Conservation (phyloP, 2,888 invertebrate species). For the Mesopsocus fuscifrons region DNA sequence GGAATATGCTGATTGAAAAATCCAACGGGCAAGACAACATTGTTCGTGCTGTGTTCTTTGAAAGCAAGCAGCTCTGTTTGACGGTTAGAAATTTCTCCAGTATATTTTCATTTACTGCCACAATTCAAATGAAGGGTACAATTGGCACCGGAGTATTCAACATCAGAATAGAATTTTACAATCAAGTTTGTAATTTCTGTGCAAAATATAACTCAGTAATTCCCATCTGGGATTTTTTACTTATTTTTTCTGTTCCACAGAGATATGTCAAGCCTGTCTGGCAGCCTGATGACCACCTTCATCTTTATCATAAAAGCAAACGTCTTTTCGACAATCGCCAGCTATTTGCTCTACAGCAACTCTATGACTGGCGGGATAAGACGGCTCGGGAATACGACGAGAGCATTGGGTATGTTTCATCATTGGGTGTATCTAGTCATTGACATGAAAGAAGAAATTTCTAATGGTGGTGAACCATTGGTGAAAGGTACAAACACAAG, state of each 20-base stretch:
- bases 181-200: no score
- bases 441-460: no score
- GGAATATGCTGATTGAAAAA: constrained; percentile 46
- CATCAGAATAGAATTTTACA: constrained; percentile 9
- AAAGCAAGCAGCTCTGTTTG: constrained; percentile 55
- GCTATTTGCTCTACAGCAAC: constrained; percentile 54
- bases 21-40: constrained; percentile 44
- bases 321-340: constrained; percentile 72
- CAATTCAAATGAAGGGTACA: background rate
- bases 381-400: constrained; percentile 79
- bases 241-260: constrained; percentile 25
- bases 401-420: constrained; percentile 52
- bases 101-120: background rate
- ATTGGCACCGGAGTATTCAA: constrained; percentile 12
- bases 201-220: no score
- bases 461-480: no score
- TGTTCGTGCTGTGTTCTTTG: constrained; percentile 47
- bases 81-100: constrained; percentile 29
- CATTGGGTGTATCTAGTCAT: no score
- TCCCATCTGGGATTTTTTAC: background rate
- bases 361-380: constrained; percentile 77
- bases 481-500: no score
- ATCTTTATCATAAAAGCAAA: constrained; percentile 57
- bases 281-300: constrained; percentile 46
- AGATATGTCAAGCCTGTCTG: constrained; percentile 61